phyloP scores from a whole-genome alignment of 1,140 invertebrate genomes.

The Sinonovacula constricta region DNA sequence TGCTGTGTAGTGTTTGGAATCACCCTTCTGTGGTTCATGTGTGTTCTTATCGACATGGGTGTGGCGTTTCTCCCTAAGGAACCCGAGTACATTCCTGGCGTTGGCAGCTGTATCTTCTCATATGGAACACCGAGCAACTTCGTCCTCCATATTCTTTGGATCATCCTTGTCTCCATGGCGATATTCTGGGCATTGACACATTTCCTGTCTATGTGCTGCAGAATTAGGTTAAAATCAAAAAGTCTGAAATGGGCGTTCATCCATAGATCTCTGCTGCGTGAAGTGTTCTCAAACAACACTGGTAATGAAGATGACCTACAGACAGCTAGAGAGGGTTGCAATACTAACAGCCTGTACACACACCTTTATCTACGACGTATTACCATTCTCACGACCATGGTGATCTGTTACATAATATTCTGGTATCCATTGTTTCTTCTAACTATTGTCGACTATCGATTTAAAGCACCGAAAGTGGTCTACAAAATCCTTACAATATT shows the following conservation, averaged over 20 bases:
- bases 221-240: slow-evolving; percentile 80
- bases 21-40: slow-evolving; percentile 94
- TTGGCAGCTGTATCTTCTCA: slow-evolving; percentile 90
- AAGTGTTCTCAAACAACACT: slow-evolving; percentile 38
- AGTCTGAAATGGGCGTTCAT: slow-evolving; percentile 65
- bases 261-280: slow-evolving; percentile 62
- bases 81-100: slow-evolving; percentile 76
- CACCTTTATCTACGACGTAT: slow-evolving; percentile 62
- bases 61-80: slow-evolving; percentile 85
- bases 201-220: slow-evolving; percentile 89
- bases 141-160: slow-evolving; percentile 93
- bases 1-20: slow-evolving; percentile 94
- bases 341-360: slow-evolving; percentile 48
- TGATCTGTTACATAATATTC: slow-evolving; percentile 90
- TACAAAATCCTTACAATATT: slow-evolving; percentile 70
- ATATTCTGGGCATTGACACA: slow-evolving; percentile 91
- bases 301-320: slow-evolving; percentile 34
- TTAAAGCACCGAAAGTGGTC: slow-evolving; percentile 50
- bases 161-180: slow-evolving; percentile 91
- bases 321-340: slow-evolving; percentile 34
- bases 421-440: slow-evolving; percentile 94
- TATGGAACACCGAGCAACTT: slow-evolving; percentile 88
- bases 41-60: slow-evolving; percentile 91
- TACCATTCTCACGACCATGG: slow-evolving; percentile 82
- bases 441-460: slow-evolving; percentile 82